phyloP scores from a whole-genome alignment of 2,113 vertebrate species.

The Podiceps cristatus region DNA sequence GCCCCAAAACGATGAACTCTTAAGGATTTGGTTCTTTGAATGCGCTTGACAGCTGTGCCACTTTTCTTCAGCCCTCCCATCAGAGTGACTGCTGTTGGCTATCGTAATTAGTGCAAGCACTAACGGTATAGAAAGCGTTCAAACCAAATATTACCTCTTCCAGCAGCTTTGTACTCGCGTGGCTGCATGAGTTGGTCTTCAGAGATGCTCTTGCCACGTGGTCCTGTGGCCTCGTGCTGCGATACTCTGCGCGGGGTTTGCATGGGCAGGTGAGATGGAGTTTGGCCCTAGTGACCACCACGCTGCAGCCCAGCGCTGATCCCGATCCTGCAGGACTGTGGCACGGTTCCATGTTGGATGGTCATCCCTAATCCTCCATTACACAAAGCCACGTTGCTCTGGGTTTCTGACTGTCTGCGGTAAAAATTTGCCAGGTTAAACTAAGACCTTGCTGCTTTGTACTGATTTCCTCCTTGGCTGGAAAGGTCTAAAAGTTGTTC shows the following conservation, averaged over 20 bases:
- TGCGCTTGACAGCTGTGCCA: neutral
- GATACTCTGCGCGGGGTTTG: rapidly evolving
- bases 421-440: neutral
- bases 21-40: neutral
- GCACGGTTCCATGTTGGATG: neutral
- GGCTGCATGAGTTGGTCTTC: neutral
- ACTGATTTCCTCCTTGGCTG: neutral
- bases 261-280: neutral
- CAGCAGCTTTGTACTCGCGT: rapidly evolving
- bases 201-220: neutral
- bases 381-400: neutral
- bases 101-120: rapidly evolving
- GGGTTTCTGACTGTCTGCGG: neutral
- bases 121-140: neutral
- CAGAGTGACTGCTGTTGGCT: neutral
- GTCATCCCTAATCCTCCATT: rapidly evolving
- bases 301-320: neutral
- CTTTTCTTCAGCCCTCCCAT: neutral
- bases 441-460: neutral
- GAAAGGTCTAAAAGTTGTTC: neutral
- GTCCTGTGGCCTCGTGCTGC: rapidly evolving
- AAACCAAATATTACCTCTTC: neutral
- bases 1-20: neutral
- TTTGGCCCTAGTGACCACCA: neutral
- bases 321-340: neutral